Evolutionary conservation across 1,140 invertebrate genomes (phyloP), one percentile per base, ranked within the genome.

Genomic region (Helicorthomorpha holstii): DNA sequence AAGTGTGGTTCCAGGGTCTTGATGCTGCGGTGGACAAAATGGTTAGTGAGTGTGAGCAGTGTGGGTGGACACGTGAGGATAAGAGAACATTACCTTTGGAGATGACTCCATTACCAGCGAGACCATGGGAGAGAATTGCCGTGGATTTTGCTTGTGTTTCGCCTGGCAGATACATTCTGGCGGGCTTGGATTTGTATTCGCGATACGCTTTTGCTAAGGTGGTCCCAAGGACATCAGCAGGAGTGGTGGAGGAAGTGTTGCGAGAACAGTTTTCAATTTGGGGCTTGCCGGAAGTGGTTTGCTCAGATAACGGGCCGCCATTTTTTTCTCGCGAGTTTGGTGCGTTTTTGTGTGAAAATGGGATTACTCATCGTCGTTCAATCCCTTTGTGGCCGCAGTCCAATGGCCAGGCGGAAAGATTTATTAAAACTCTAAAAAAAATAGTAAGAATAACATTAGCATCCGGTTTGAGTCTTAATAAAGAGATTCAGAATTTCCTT

Each of bases 1-100:
- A n/a, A n/a, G n/a, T n/a, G n/a, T 65, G 61, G 61, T 65, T 63
- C 49, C 62, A 61, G 25, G 51, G 54, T n/a, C 57, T 64, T 10
- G 63, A 65, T 50, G 50, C 52, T 48, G 12, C 54, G 19, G 61
- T 63, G 12, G 61, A 64, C 52, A 25, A 54, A 3, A 22, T 43
- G 29, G 49, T 60, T n/a, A 58, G 56, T 51, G 38, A 26, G 4
- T 64, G 62, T 49, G 49, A 63, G 12, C 55, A 56, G 14, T 64
- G 61, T 55, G 56, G 58, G 54, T 49, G 58, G 10, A 27, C 48
- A 7, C 46, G 29, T 49, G 50, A 2, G 38, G 12, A 12, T 19
- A 41, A 19, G n/a, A 41, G 19, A 41, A 41, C 38, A 12, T 12
- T 12, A 41, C 38, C 38, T 41, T 41, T 41, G 38, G 19, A 19